phyloP scores from a whole-genome alignment of 1,140 invertebrate species.

The Bombus superbus region DNA sequence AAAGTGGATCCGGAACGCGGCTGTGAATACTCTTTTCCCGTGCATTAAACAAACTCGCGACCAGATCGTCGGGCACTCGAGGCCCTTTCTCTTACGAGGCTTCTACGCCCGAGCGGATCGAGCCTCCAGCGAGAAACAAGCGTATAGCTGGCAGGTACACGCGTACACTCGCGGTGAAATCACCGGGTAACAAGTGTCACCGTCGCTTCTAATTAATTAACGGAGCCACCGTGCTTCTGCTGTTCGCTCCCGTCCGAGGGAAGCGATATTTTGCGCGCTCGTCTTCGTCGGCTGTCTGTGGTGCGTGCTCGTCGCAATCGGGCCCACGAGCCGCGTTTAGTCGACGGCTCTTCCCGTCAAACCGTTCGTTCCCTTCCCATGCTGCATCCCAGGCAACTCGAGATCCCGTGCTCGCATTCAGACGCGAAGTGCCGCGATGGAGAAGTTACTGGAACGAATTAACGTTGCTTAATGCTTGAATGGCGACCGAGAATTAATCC shows the following conservation, averaged over 20 bases:
- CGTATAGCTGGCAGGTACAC: conserved; percentile 20
- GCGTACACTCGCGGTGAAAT: conserved; percentile 30
- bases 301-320: neutral
- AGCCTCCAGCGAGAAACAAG: conserved; percentile 16
- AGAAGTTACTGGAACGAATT: conserved; percentile 50
- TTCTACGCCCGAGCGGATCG: neutral
- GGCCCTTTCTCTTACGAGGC: neutral
- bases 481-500: conserved; percentile 48
- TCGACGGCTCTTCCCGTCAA: neutral
- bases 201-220: conserved; percentile 58
- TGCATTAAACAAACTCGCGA: conserved; percentile 46
- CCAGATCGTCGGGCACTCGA: conserved; percentile 32
- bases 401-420: conserved; percentile 20
- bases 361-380: neutral
- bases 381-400: neutral
- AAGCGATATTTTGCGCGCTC: conserved; percentile 26
- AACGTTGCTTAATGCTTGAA: conserved; percentile 51
- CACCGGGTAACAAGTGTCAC: conserved; percentile 55
- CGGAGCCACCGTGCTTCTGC: conserved; percentile 11
- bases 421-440: conserved; percentile 42
- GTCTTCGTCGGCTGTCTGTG: neutral
- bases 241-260: neutral
- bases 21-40: conserved; percentile 40
- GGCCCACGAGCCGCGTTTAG: conserved; percentile 17
- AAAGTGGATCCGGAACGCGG: conserved; percentile 26